Evolutionary conservation across 2,888 invertebrate genomes (phyloP).

Genomic region (Blera fallax): DNA sequence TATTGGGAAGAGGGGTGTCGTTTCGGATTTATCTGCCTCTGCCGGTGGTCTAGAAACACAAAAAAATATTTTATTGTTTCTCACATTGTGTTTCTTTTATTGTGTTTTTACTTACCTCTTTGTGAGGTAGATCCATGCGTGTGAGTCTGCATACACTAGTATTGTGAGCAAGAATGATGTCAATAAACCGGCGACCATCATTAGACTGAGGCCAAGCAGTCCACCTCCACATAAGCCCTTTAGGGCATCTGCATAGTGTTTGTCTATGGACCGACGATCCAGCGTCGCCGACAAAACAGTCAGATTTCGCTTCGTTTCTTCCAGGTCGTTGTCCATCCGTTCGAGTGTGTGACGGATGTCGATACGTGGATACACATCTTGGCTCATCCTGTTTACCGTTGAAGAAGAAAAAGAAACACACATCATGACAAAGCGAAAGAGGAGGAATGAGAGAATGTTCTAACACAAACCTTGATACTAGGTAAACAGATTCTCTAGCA

Average conservation of each 20-base stretch:
- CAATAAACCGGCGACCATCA: constrained; percentile 92
- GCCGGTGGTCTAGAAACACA: constrained; percentile 76
- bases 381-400: constrained; percentile 78
- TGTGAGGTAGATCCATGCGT: constrained; percentile 97
- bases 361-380: constrained; percentile 81
- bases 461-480: constrained; percentile 78
- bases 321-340: constrained; percentile 80
- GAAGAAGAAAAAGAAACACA: constrained; percentile 10
- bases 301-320: constrained; percentile 80
- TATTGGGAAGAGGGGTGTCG: constrained; percentile 80
- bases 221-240: constrained; percentile 92
- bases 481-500: constrained; percentile 80
- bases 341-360: constrained; percentile 79
- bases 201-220: constrained; percentile 90
- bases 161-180: constrained; percentile 95
- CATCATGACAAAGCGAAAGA: neutral
- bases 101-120: constrained; percentile 86
- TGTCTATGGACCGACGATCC: constrained; percentile 91
- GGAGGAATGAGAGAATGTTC: neutral
- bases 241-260: constrained; percentile 90
- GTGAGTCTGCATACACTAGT: constrained; percentile 96
- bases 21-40: constrained; percentile 81
- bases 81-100: neutral
- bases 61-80: neutral
- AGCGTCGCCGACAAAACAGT: constrained; percentile 85